Conservation (phyloP, 1,140 invertebrate species). For the Drosophila mauritiana region DNA sequence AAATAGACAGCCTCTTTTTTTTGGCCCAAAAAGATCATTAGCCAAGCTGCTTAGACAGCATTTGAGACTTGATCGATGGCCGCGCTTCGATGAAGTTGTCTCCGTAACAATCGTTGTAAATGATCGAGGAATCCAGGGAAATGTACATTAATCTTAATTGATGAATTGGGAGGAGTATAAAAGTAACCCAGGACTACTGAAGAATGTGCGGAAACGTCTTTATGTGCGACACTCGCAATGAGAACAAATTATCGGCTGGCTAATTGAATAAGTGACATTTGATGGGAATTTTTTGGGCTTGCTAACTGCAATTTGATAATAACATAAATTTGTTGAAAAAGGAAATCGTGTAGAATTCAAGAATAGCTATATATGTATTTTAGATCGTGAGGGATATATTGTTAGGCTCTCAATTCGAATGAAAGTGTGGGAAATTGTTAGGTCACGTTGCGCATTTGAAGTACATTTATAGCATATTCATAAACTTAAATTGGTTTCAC, state of each 20-base stretch:
- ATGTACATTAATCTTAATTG: slow-evolving; percentile 73
- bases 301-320: background rate
- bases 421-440: background rate
- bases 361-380: no score
- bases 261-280: slow-evolving; percentile 28
- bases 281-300: slow-evolving; percentile 6
- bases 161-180: slow-evolving; percentile 27
- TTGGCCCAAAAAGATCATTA: slow-evolving; percentile 42
- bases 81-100: slow-evolving; percentile 31
- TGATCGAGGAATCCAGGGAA: slow-evolving; percentile 23
- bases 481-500: slow-evolving; percentile 18
- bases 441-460: slow-evolving; percentile 28
- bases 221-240: slow-evolving; percentile 27
- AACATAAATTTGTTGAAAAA: no score
- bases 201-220: slow-evolving; percentile 49
- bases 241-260: slow-evolving; percentile 6
- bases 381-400: slow-evolving; percentile 18
- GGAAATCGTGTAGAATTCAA: no score
- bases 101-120: slow-evolving; percentile 41
- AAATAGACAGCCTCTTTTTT: background rate
- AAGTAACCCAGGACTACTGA: slow-evolving; percentile 12
- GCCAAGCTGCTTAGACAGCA: slow-evolving; percentile 26
- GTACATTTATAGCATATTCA: slow-evolving; percentile 31
- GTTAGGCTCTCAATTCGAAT: background rate
- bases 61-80: slow-evolving; percentile 27